A percentile compares a stretch with the other conserved stretches of the same genome.
Evolutionary conservation across 2,888 invertebrate species (phyloP).

Genomic region (Globia sparganii): DNA sequence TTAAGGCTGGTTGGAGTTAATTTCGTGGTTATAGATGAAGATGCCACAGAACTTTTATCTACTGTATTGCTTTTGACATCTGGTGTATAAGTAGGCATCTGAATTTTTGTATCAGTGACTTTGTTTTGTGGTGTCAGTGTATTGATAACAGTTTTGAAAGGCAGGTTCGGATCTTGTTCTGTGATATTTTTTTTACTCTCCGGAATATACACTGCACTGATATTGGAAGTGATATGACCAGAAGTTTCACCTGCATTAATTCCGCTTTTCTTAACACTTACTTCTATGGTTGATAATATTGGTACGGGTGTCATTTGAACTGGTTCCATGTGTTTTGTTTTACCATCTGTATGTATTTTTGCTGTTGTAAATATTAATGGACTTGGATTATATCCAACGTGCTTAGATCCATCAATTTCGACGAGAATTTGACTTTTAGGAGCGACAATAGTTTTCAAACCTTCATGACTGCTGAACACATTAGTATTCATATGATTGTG

Average conservation of each 20-base stretch:
- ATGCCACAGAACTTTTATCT: conserved; percentile 19
- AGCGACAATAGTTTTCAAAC: conserved; percentile 64
- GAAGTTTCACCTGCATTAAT: conserved; percentile 62
- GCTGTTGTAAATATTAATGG: conserved; percentile 88
- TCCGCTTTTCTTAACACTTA: conserved; percentile 72
- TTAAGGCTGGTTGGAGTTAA: conserved; percentile 10
- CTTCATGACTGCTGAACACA: conserved; percentile 74
- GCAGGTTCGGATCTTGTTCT: conserved; percentile 45
- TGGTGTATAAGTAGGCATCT: conserved; percentile 32
- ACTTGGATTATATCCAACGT: conserved; percentile 74
- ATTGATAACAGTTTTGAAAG: conserved; percentile 19
- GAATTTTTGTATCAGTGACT: conserved; percentile 17
- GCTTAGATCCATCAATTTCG: conserved; percentile 80
- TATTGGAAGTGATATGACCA: conserved; percentile 58
- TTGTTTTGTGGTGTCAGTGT: conserved; percentile 29
- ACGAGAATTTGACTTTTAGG: conserved; percentile 81
- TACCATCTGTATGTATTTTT: conserved; percentile 84
- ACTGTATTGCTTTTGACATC: conserved; percentile 6
- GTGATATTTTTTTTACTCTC: conserved; percentile 47
- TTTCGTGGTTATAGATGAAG: conserved; percentile 29
- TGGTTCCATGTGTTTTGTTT: conserved; percentile 82
- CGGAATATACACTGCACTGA: conserved; percentile 56
- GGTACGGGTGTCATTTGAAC: conserved; percentile 83
- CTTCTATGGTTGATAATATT: conserved; percentile 84
- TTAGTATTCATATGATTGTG: conserved; percentile 85